Evolutionary conservation across 1,140 invertebrate genomes (phyloP).

Genomic region (Drosophila lacertosa): DNA sequence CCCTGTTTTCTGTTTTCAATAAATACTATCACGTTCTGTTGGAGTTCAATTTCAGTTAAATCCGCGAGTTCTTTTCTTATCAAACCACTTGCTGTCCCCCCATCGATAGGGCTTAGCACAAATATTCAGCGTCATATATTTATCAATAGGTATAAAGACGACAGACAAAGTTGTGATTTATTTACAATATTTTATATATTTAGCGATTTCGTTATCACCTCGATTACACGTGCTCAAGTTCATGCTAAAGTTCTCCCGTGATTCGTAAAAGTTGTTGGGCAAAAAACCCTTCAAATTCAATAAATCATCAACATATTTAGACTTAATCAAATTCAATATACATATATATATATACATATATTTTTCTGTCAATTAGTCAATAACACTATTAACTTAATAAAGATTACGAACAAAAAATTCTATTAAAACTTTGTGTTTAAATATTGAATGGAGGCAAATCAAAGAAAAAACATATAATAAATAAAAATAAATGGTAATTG

Average conservation of each 20-base stretch:
- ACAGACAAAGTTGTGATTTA: constrained; percentile 61
- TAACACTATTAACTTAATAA: constrained; percentile 57
- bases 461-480: background rate
- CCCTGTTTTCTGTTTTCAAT: constrained; percentile 39
- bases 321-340: constrained; percentile 53
- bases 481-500: too few species aligned
- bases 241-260: constrained; percentile 22
- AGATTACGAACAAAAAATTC: constrained; percentile 36
- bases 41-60: constrained; percentile 49
- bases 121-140: constrained; percentile 29
- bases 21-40: constrained; percentile 52
- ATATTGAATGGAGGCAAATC: too few species aligned
- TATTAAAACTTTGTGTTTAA: background rate
- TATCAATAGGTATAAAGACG: constrained; percentile 34
- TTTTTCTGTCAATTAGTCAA: constrained; percentile 75
- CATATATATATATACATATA: constrained; percentile 53
- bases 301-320: constrained; percentile 40
- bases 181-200: constrained; percentile 56
- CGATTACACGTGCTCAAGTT: constrained; percentile 29
- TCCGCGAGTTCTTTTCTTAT: constrained; percentile 62
- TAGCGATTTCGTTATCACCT: constrained; percentile 41
- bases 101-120: constrained; percentile 13
- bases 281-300: constrained; percentile 23
- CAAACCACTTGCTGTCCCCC: constrained; percentile 4
- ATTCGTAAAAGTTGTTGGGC: constrained; percentile 51